These are phyloP conservation scores for Didymodactylos carnosus DNA, from an alignment of 2,888 invertebrate genomes.

Conservation along the genomic window DNA sequence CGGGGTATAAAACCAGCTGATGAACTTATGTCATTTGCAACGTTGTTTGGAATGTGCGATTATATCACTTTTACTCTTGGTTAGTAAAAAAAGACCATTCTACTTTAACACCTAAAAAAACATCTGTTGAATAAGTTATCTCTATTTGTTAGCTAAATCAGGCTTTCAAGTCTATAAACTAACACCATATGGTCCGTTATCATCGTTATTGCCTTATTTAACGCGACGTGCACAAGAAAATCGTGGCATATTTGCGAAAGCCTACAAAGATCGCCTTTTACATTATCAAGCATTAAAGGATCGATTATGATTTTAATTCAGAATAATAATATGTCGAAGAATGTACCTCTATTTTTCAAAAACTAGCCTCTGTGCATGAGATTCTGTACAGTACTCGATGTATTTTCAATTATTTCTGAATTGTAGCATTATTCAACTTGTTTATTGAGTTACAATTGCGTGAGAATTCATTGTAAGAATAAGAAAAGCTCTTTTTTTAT, in stretches of 20 bases:
- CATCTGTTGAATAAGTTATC: neutral
- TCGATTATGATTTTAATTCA: neutral
- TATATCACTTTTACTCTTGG: slow-evolving; percentile 59
- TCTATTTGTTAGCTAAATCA: slow-evolving; percentile 53
- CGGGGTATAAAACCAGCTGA: slow-evolving; percentile 71
- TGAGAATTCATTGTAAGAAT: no score
- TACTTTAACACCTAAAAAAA: no score
- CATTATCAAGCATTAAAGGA: neutral
- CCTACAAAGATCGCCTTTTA: slow-evolving; percentile 53
- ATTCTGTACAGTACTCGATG: no score
- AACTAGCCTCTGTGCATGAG: no score
- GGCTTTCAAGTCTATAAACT: slow-evolving; percentile 98
- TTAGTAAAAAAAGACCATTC: no score
- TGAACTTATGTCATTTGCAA: slow-evolving; percentile 91
- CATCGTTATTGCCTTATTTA: slow-evolving; percentile 87
- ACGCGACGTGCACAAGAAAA: slow-evolving; percentile 91
- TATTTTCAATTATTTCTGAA: no score
- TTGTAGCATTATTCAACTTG: no score
- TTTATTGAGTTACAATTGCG: no score
- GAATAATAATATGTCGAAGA: no score
- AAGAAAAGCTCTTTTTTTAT: no score
- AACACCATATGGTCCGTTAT: slow-evolving; percentile 92
- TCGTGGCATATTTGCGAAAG: slow-evolving; percentile 70
- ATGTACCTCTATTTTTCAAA: no score
- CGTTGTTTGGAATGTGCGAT: slow-evolving; percentile 97